Evolutionary conservation across 1,140 invertebrate species (phyloP).

Genomic region (Hypothenemus hampei): DNA sequence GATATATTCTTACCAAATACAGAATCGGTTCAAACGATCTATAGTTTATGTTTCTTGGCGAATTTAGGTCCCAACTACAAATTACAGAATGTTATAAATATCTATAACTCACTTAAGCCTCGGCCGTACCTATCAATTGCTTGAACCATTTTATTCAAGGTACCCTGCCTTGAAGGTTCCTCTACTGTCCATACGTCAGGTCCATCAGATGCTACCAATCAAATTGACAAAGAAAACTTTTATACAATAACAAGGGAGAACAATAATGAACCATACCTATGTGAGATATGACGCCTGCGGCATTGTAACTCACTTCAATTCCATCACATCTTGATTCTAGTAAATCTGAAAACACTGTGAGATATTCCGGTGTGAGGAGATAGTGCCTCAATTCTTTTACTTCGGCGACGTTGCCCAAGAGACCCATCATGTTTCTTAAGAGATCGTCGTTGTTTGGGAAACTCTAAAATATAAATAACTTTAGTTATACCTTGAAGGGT

Average conservation of each 20-base stretch:
- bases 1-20: conserved; percentile 69
- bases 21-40: conserved; percentile 91
- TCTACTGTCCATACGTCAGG: conserved; percentile 73
- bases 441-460: conserved; percentile 86
- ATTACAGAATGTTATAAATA: background rate
- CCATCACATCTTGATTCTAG: conserved; percentile 83
- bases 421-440: conserved; percentile 93
- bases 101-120: background rate
- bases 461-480: conserved; percentile 51
- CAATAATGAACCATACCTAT: conserved; percentile 49
- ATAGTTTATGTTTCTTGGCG: conserved; percentile 94
- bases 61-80: conserved; percentile 70
- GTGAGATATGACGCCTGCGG: conserved; percentile 91
- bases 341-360: conserved; percentile 80
- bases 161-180: conserved; percentile 63
- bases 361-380: conserved; percentile 80
- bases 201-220: conserved; percentile 73
- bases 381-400: conserved; percentile 75
- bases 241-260: background rate
- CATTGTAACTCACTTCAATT: conserved; percentile 96
- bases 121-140: conserved; percentile 64
- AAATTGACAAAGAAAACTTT: background rate
- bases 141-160: conserved; percentile 68
- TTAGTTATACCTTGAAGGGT: background rate
- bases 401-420: conserved; percentile 94